These are phyloP conservation scores for Heterodera schachtii DNA, from an alignment of 1,140 invertebrate species.

Conservation along the genomic window DNA sequence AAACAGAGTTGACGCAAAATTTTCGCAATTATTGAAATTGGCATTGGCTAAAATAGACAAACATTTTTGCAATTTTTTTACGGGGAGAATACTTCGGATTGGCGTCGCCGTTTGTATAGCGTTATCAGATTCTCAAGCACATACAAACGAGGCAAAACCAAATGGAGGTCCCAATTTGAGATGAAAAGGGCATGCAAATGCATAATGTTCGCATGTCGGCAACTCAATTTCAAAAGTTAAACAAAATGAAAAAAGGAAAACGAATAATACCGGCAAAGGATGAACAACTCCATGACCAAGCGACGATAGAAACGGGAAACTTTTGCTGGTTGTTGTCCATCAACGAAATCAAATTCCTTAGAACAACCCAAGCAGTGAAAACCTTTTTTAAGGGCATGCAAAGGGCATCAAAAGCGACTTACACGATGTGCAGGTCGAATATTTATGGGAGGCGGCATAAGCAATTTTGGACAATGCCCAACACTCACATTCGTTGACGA, in stretches of 20 bases:
- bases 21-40: constrained; percentile 45
- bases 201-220: constrained; percentile 49
- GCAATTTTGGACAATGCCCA: too few relatives aligned
- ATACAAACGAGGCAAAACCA: constrained; percentile 46
- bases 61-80: background rate
- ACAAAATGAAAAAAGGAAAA: constrained; percentile 1
- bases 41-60: constrained; percentile 40
- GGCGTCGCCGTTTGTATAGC: constrained; percentile 22
- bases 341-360: background rate
- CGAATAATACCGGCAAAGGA: constrained; percentile 35
- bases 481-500: background rate
- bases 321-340: background rate
- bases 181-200: constrained; percentile 48
- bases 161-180: constrained; percentile 34
- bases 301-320: constrained; percentile 42
- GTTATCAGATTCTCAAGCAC: constrained; percentile 39
- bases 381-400: too few relatives aligned
- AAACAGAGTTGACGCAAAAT: constrained; percentile 48
- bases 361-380: too few relatives aligned
- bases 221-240: constrained; percentile 28
- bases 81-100: constrained; percentile 33
- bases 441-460: too few relatives aligned
- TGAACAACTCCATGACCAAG: constrained; percentile 42
- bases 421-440: too few relatives aligned
- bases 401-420: too few relatives aligned